Conservation (phyloP, 2,888 invertebrate species). For the Cremastobaeus sp. region DNA sequence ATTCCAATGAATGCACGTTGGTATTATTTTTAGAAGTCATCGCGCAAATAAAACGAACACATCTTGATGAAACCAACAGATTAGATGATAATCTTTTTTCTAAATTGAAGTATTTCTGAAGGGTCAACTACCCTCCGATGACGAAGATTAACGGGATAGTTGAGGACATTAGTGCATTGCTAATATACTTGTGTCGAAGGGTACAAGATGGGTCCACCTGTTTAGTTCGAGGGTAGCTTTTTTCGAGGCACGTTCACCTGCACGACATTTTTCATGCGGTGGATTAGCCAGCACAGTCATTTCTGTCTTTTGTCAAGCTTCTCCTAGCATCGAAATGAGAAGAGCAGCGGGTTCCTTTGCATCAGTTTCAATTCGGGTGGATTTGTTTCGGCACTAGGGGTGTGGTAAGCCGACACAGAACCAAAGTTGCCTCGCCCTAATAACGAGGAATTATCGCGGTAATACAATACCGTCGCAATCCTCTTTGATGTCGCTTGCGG, state of each 20-base stretch:
- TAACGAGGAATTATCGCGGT: constrained; percentile 78
- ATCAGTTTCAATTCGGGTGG: constrained; percentile 76
- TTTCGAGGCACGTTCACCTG: constrained; percentile 71
- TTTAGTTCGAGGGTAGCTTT: constrained; percentile 54
- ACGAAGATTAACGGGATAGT: constrained; percentile 53
- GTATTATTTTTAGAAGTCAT: constrained; percentile 10
- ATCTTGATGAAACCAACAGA: constrained; percentile 45
- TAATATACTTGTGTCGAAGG: constrained; percentile 42
- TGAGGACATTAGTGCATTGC: constrained; percentile 33
- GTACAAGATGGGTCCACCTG: constrained; percentile 51
- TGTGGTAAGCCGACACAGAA: constrained; percentile 78
- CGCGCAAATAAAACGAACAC: constrained; percentile 19
- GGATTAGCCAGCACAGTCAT: constrained; percentile 70
- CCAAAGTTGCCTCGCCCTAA: constrained; percentile 72
- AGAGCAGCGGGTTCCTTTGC: constrained; percentile 71
- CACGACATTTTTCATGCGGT: constrained; percentile 70
- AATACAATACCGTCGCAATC: constrained; percentile 75
- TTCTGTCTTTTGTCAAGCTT: constrained; percentile 65
- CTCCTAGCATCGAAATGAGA: constrained; percentile 42
- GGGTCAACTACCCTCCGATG: constrained; percentile 47
- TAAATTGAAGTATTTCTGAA: constrained; percentile 43
- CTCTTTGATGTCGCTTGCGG: constrained; percentile 77
- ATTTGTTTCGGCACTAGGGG: constrained; percentile 78
- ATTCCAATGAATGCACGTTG: constrained; percentile 9
- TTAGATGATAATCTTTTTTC: constrained; percentile 47